These are phyloP conservation scores for Drosophila melanosoma DNA, from an alignment of 2,888 invertebrate species.

Conservation along the genomic window DNA sequence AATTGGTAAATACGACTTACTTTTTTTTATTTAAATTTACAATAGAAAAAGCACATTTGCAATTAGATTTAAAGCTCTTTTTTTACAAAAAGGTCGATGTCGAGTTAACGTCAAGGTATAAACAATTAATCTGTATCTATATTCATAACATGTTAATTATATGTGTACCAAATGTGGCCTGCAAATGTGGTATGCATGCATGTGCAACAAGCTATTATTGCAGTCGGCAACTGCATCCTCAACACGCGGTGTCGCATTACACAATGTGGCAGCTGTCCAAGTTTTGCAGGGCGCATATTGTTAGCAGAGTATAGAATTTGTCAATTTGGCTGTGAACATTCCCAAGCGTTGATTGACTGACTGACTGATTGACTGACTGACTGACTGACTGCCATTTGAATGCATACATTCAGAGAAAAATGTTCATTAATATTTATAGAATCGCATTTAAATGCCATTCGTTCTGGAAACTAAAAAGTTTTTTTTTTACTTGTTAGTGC, in stretches of 20 bases:
- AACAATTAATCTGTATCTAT: not conserved
- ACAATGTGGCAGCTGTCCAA: constrained; percentile 19
- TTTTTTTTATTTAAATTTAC: not conserved
- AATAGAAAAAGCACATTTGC: not conserved
- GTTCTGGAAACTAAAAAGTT: not conserved
- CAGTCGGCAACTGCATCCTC: constrained; percentile 6
- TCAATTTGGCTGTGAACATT: constrained; percentile 60
- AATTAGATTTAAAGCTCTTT: not conserved
- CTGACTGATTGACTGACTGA: constrained; percentile 9
- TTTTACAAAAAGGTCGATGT: no score
- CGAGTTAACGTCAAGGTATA: not conserved
- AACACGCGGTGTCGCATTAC: constrained; percentile 19
- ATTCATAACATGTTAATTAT: not conserved
- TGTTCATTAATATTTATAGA: not conserved
- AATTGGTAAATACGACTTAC: not conserved
- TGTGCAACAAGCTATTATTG: constrained; percentile 11
- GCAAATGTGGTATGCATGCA: not conserved
- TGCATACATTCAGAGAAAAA: not conserved
- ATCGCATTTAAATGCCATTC: not conserved
- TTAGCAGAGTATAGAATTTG: constrained; percentile 50
- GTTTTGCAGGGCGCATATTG: constrained; percentile 33
- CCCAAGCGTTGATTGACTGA: constrained; percentile 54
- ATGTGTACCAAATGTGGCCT: not conserved
- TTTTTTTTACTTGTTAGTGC: not conserved
- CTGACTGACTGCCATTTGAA: not conserved